phyloP scores from a whole-genome alignment of 2,888 invertebrate species.

The Lottia gigantea region DNA sequence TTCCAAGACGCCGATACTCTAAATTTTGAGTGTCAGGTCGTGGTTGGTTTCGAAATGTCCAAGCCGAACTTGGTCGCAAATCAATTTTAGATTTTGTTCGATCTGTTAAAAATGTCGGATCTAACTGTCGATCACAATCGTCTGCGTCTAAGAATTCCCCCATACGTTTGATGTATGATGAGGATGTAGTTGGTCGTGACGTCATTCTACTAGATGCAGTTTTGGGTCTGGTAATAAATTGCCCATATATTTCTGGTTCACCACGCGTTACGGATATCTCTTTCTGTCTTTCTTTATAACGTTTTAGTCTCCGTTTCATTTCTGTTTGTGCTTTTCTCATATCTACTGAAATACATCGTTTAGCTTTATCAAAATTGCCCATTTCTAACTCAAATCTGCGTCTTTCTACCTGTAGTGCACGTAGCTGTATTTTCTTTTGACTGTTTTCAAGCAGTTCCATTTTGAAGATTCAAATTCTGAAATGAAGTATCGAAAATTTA shows the following conservation, averaged over 20 bases:
- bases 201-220: conserved; percentile 10
- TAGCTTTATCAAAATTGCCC: conserved; percentile 25
- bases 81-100: conserved; percentile 27
- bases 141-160: conserved; percentile 3
- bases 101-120: conserved; percentile 16
- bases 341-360: conserved; percentile 29
- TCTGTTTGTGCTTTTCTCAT: conserved; percentile 31
- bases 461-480: not conserved
- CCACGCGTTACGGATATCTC: conserved; percentile 23
- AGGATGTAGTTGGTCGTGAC: conserved; percentile 15
- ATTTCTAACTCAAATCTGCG: conserved; percentile 25
- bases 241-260: conserved; percentile 12
- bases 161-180: conserved; percentile 16
- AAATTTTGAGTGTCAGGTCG: not conserved
- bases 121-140: conserved; percentile 18
- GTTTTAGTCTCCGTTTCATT: conserved; percentile 28
- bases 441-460: conserved; percentile 20
- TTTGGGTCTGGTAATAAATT: conserved; percentile 21
- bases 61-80: conserved; percentile 30
- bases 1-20: not conserved
- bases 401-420: conserved; percentile 25
- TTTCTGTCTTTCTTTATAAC: conserved; percentile 31
- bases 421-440: conserved; percentile 25
- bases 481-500: not conserved
- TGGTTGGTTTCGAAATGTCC: conserved; percentile 11